Evolutionary conservation across 1,140 invertebrate species (phyloP).

Genomic region (Camponotus pennsylvanicus): DNA sequence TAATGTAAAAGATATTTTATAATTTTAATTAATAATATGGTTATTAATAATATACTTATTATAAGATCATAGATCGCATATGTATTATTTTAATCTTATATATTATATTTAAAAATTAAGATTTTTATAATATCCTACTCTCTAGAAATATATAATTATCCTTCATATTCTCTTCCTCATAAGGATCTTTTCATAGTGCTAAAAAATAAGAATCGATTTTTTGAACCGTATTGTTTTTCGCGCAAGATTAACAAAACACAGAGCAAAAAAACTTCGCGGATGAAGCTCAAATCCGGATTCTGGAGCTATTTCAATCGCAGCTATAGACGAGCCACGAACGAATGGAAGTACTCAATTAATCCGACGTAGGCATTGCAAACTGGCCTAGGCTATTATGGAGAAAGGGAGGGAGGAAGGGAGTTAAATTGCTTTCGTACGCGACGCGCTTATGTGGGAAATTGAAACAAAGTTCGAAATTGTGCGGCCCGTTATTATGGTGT

Average conservation of each 20-base stretch:
- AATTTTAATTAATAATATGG: no score
- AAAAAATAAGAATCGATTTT: not conserved
- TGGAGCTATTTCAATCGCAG: slow-evolving; percentile 19
- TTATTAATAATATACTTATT: not conserved
- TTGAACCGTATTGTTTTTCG: not conserved
- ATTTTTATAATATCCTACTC: not conserved
- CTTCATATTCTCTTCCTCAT: not conserved
- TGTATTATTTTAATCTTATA: not conserved
- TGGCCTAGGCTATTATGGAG: slow-evolving; percentile 50
- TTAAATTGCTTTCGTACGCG: slow-evolving; percentile 69
- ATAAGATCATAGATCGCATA: not conserved
- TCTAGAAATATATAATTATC: not conserved
- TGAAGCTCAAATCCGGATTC: slow-evolving; percentile 14
- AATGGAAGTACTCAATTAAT: slow-evolving; percentile 67
- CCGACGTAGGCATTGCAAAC: slow-evolving; percentile 53
- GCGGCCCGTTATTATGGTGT: slow-evolving; percentile 58
- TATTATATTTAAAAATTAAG: no score
- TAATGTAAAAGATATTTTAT: not conserved
- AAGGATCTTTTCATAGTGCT: not conserved
- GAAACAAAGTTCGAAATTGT: slow-evolving; percentile 75
- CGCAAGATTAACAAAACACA: not conserved
- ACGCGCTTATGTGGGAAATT: slow-evolving; percentile 66
- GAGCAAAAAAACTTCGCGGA: not conserved
- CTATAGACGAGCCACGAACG: not conserved
- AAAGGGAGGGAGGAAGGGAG: not conserved